Percentiles rank a stretch among this genome's conserved stretches.
Conservation (phyloP, 2,797 vertebrate genomes). For the Merluccius polli region DNA sequence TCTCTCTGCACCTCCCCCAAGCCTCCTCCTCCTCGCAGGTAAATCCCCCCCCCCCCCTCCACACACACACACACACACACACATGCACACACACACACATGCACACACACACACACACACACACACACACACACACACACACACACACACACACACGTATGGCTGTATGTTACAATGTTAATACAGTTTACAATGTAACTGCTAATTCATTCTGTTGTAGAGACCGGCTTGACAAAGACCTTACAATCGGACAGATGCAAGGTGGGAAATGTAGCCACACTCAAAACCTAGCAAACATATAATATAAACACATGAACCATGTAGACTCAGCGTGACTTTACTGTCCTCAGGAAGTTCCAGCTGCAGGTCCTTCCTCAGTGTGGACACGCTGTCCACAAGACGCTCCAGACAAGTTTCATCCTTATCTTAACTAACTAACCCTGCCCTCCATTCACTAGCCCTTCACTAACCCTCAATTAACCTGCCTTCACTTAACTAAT, state of each 20-base stretch:
- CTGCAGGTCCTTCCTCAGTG: conserved; percentile 98
- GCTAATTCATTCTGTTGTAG: conserved; percentile 61
- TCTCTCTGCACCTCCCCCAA: conserved; percentile 90
- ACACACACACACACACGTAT: neutral
- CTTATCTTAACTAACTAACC: neutral
- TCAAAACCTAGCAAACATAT: neutral
- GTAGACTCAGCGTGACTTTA: neutral
- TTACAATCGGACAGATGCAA: conserved; percentile 99
- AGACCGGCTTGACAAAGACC: conserved; percentile 97
- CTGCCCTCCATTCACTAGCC: too few relatives aligned
- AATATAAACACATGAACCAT: neutral
- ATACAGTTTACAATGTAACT: neutral
- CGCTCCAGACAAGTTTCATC: conserved; percentile 88
- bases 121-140: too few relatives aligned
- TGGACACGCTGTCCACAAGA: conserved; percentile 96
- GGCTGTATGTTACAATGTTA: neutral
- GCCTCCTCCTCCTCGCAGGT: conserved; percentile 91
- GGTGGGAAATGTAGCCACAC: conserved; percentile 67
- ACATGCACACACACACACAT: neutral
- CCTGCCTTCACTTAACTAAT: neutral
- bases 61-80: neutral
- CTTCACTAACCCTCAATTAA: too few relatives aligned
- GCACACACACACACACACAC: neutral
- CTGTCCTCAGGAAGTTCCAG: conserved; percentile 87
- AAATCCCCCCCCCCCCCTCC: neutral